phyloP scores from a whole-genome alignment of 2,888 invertebrate genomes.

The Cylloceria caligata region DNA sequence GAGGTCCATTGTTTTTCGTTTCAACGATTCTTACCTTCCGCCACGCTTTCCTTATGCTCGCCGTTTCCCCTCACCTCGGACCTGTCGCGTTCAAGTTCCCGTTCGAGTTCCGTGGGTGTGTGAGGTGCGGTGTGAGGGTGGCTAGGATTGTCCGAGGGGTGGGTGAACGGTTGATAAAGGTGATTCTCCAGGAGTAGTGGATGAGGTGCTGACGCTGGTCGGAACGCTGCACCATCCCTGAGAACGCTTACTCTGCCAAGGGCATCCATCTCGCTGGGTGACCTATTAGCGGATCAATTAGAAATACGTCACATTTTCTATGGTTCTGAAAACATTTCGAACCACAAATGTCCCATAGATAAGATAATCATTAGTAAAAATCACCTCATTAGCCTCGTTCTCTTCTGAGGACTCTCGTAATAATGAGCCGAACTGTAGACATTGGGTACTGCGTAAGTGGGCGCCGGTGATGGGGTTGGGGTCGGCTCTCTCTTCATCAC shows the following conservation, averaged over 20 bases:
- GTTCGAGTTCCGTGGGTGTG: constrained; percentile 82
- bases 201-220: constrained; percentile 86
- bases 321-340: constrained; percentile 16
- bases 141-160: constrained; percentile 78
- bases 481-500: constrained; percentile 80
- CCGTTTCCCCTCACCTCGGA: constrained; percentile 81
- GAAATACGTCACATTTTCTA: background rate
- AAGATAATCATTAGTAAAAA: constrained; percentile 19
- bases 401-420: constrained; percentile 82
- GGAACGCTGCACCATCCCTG: constrained; percentile 87
- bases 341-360: background rate
- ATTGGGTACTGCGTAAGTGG: constrained; percentile 80
- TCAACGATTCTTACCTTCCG: constrained; percentile 78
- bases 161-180: constrained; percentile 79
- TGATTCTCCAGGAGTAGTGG: constrained; percentile 86
- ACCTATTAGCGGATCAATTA: constrained; percentile 71
- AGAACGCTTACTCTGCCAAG: constrained; percentile 88
- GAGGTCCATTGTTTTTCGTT: too few species aligned
- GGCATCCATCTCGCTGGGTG: constrained; percentile 81
- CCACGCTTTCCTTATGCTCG: constrained; percentile 82
- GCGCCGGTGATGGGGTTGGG: constrained; percentile 78
- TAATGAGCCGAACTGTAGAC: constrained; percentile 79
- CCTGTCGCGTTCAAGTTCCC: constrained; percentile 80
- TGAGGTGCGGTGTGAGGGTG: constrained; percentile 81
- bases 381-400: constrained; percentile 83